Evolutionary conservation across 1,140 invertebrate genomes (phyloP).

Genomic region (Homalodisca vitripennis): DNA sequence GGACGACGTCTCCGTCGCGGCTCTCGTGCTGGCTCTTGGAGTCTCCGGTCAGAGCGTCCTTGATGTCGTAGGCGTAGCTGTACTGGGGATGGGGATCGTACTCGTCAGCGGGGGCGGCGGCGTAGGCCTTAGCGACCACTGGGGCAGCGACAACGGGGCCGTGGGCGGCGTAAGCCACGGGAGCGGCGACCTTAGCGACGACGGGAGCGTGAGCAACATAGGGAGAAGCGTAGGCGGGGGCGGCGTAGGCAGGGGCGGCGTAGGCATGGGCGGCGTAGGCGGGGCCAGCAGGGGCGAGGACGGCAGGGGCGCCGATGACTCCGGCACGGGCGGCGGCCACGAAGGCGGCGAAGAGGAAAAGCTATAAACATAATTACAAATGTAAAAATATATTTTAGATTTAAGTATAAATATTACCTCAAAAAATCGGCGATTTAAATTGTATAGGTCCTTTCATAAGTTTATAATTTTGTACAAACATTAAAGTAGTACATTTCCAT

Average conservation of each 20-base stretch:
- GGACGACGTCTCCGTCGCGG: slow-evolving; percentile 64
- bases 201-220: slow-evolving; percentile 36
- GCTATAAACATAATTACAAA: slow-evolving; percentile 43
- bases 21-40: slow-evolving; percentile 46
- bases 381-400: too few relatives aligned
- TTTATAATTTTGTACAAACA: too few relatives aligned
- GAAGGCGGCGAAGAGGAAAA: slow-evolving; percentile 43
- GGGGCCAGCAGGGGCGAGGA: slow-evolving; percentile 31
- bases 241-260: slow-evolving; percentile 34
- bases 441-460: too few relatives aligned
- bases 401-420: too few relatives aligned
- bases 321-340: slow-evolving; percentile 43
- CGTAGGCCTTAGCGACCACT: slow-evolving; percentile 43
- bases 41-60: slow-evolving; percentile 45
- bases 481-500: too few relatives aligned
- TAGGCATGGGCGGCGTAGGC: slow-evolving; percentile 25
- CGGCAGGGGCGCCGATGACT: slow-evolving; percentile 39
- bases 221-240: slow-evolving; percentile 22
- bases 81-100: slow-evolving; percentile 52
- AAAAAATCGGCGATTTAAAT: too few relatives aligned
- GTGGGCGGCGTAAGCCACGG: slow-evolving; percentile 43
- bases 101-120: slow-evolving; percentile 46
- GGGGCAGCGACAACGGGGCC: slow-evolving; percentile 40
- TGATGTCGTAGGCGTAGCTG: slow-evolving; percentile 43
- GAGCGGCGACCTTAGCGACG: slow-evolving; percentile 41